Evolutionary conservation across 2,113 vertebrate species (phyloP), one percentile per base, ranked within the genome.

Genomic region (Tachuris rubrigastra): DNA sequence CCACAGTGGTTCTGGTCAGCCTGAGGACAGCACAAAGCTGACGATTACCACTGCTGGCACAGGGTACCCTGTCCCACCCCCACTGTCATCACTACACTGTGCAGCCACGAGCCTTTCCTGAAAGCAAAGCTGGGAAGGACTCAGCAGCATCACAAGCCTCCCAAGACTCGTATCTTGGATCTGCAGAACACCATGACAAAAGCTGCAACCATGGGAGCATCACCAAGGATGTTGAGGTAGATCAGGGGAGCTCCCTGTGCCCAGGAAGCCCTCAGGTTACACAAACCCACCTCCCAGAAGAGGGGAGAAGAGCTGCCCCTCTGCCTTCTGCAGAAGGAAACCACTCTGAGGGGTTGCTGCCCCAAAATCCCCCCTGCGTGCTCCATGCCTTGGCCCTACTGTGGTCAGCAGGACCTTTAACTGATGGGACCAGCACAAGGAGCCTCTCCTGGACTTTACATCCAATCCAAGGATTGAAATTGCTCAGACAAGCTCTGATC

Each of bases 1-100:
- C 46, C 5, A 15, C 75, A 5, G 27, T 3, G 39, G 31, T 2
- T 67, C 31, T 24, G 81, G 63, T 49, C 92, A 69, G 18, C 22
- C n/a, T 0, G 0, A 50, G 27, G 31, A 21, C 42, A 39, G 50
- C 6, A 23, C 0, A 1, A 25, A 68, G 72, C 67, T 8, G 1
- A 42, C 41, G 35, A 84, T 44, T 27, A 53, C 49, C 28, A 35
- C 10, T 21, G 2, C 65, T 20, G 56, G 37, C 46, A 66, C 44
- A 72, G 71, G 31, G 72, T 6, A 33, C 37, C 44, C 63, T 16
- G 35, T 15, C 65, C 71, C 72, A 22, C 69, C 39, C 86, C 86
- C 5, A 1, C 35, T 31, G 66, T 6, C 13, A 0, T 28, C 72
- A 69, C 33, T 7, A 6, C 76, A 10, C 12, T 3, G 0, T 1